Conservation (phyloP, 2,113 vertebrate species). For the Tetraodon nigroviridis region DNA sequence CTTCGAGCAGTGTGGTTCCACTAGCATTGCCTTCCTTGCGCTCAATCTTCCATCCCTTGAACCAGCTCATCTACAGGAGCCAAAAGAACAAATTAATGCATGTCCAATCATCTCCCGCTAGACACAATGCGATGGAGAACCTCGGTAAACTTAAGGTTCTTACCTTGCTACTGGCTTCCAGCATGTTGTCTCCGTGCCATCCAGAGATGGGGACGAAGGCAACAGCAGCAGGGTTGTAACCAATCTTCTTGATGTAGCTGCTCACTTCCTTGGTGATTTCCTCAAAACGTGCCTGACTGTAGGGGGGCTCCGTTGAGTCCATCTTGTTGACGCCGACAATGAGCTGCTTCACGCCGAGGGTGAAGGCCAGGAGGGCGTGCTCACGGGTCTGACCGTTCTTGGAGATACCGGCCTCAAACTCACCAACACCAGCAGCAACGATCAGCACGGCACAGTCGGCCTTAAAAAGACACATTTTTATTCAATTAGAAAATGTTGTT, state of each 20-base stretch:
- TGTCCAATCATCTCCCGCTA: too few relatives aligned
- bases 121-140: too few relatives aligned
- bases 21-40: constrained; percentile 71
- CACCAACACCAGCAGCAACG: constrained; percentile 77
- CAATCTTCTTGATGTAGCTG: constrained; percentile 80
- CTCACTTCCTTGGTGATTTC: constrained; percentile 80
- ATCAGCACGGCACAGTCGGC: constrained; percentile 80
- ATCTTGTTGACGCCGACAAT: constrained; percentile 80
- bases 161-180: constrained; percentile 68
- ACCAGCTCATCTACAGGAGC: constrained; percentile 70
- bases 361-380: constrained; percentile 78
- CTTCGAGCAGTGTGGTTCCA: constrained; percentile 71
- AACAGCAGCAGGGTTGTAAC: constrained; percentile 75
- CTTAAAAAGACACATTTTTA: too few relatives aligned
- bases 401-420: constrained; percentile 81
- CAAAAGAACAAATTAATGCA: rapidly evolving
- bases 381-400: constrained; percentile 82
- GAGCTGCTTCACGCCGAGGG: constrained; percentile 79
- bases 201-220: constrained; percentile 80
- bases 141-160: background rate
- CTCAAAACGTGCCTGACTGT: constrained; percentile 74
- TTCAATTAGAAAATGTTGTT: background rate
- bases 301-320: constrained; percentile 79
- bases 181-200: constrained; percentile 81
- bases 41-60: constrained; percentile 78